phyloP scores from a whole-genome alignment of 2,888 invertebrate species.

The Sialis lutaria region DNA sequence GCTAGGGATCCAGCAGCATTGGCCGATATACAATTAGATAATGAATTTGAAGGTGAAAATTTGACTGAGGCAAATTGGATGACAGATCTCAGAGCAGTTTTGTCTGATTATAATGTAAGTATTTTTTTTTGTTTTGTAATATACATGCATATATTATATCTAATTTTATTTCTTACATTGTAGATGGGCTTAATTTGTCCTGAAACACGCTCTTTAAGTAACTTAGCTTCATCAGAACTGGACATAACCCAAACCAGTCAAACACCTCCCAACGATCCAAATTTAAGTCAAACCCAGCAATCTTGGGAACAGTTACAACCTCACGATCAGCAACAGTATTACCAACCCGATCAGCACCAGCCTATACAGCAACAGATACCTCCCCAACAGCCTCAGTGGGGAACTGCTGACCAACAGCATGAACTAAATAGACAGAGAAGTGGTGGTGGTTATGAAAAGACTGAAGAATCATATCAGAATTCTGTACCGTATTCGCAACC shows the following conservation, averaged over 20 bases:
- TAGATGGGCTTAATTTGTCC: conserved; percentile 16
- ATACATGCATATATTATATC: conserved; percentile 1
- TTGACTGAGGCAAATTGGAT: conserved; percentile 39
- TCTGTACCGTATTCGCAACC: conserved; percentile 8
- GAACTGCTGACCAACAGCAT: conserved; percentile 2
- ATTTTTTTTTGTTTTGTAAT: background rate
- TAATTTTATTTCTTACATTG: conserved; percentile 6
- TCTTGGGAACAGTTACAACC: conserved; percentile 15
- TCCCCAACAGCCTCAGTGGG: conserved; percentile 7
- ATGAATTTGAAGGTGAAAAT: conserved; percentile 15
- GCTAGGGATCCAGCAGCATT: conserved; percentile 24
- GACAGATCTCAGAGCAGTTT: conserved; percentile 27
- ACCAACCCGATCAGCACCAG: conserved; percentile 16
- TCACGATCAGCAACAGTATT: conserved; percentile 14
- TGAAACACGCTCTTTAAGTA: conserved; percentile 11
- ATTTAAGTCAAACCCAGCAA: conserved; percentile 9
- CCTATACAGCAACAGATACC: conserved; percentile 11
- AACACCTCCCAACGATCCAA: conserved; percentile 3
- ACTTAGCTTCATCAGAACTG: conserved; percentile 9
- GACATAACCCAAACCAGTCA: conserved; percentile 5
- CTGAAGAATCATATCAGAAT: background rate
- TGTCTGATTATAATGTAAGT: conserved; percentile 26
- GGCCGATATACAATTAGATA: conserved; percentile 19
- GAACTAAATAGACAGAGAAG: conserved; percentile 4
- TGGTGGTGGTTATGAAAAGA: background rate